Base-by-base conservation (phyloP, 1,140 invertebrate species). In the Papilio helenus region DNA sequence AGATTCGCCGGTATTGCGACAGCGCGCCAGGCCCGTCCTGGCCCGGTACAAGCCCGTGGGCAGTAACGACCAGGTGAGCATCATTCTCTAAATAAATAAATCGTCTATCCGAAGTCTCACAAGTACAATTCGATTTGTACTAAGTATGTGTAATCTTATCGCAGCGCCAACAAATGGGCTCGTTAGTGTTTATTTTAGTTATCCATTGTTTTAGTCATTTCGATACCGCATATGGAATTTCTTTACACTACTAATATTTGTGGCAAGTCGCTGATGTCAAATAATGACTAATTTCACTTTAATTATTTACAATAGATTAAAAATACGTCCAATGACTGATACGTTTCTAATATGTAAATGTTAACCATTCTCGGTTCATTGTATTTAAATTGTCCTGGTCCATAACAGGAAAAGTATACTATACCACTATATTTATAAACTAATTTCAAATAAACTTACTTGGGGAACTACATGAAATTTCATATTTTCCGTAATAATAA, bases 51-150 rank as follows among this genome's bases (percentile, higher is more conserved):
- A 85, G 79, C 92, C 90, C 7, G 83, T 87, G 79, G 80, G 72
- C 23, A 84, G 74, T 82, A 74, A 82, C 18, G 92, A 93, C 42
- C 87, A 94, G 89, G 93, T 94, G 84, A 91, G 90, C 79, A n/a
- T 73, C 76, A 49, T 82, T 77, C 65, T 55, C 12, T 76, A 18
- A 58, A 26, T 76, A 18, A 58, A 26, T 23, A 77, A 82, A 65
- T 65, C 61, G 61, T 65, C 61, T 29, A 65, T 65, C 3, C 23
- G 61, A 65, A 65, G 61, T 65, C 61, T 29, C 29, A 65, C 61
- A 65, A 65, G 61, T 65, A 65, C 73, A 79, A 77, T 80, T 46
- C 72, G 39, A 65, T 65, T 29, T 65, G 61, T 29, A 65, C 61
- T 81, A 73, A 74, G 55, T 73, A 68, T 65, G 44, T 49, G 68